Percentiles rank a stretch among this genome's conserved stretches.
Evolutionary conservation across 2,888 invertebrate species (phyloP).

Genomic region (Drosophila meridionalis): DNA sequence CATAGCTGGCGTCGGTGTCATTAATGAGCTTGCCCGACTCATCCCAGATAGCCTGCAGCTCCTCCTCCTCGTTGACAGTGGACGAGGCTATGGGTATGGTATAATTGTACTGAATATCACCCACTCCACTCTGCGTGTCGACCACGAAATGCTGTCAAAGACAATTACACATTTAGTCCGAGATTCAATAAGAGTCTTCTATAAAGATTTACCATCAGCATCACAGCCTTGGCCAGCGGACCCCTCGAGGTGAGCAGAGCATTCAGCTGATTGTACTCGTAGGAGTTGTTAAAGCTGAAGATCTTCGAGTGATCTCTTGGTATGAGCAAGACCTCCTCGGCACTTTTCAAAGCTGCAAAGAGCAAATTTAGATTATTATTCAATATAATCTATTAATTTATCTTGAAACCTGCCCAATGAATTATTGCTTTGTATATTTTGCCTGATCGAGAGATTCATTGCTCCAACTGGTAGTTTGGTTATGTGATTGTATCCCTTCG

Average conservation of each 20-base stretch:
- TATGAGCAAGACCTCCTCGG: constrained; percentile 91
- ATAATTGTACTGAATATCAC: constrained; percentile 89
- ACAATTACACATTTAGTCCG: not conserved
- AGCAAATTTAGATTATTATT: not conserved
- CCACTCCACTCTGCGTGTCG: not conserved
- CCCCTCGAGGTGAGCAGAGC: constrained; percentile 73
- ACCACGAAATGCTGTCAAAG: constrained; percentile 26
- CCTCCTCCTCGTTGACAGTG: constrained; percentile 83
- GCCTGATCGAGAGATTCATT: constrained; percentile 93
- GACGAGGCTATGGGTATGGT: constrained; percentile 88
- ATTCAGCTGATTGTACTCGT: constrained; percentile 89
- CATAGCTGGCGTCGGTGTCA: constrained; percentile 62
- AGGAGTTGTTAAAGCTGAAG: constrained; percentile 90
- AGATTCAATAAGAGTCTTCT: not conserved
- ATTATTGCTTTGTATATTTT: constrained; percentile 91
- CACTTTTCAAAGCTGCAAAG: constrained; percentile 89
- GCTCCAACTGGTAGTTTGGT: constrained; percentile 93
- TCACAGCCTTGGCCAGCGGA: constrained; percentile 71
- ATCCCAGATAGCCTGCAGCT: constrained; percentile 82
- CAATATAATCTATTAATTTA: no score
- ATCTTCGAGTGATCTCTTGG: constrained; percentile 90
- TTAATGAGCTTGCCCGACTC: constrained; percentile 77
- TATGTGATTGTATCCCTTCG: constrained; percentile 92
- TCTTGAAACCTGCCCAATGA: constrained; percentile 89
- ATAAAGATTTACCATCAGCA: constrained; percentile 69